Evolutionary conservation across 1,140 invertebrate genomes (phyloP).

Genomic region (Hyles vespertilio): DNA sequence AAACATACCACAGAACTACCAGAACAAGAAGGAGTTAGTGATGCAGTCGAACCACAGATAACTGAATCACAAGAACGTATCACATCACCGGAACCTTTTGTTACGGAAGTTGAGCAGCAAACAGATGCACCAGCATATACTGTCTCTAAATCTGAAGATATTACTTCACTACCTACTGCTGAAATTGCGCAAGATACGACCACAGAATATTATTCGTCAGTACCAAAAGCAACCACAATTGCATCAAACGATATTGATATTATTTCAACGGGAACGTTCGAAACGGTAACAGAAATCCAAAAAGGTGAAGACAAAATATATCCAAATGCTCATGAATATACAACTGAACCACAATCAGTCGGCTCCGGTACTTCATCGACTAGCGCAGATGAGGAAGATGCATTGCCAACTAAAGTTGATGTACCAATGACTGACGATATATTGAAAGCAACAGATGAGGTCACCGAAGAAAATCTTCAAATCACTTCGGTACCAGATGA

Average conservation of each 20-base stretch:
- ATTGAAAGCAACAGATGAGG: slow-evolving; percentile 18
- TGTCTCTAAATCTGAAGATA: neutral
- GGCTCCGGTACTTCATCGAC: neutral
- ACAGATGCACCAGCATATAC: neutral
- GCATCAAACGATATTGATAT: no score
- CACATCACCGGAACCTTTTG: neutral
- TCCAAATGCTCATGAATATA: no score
- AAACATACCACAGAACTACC: neutral
- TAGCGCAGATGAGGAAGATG: neutral
- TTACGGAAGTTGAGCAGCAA: neutral
- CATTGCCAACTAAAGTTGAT: slow-evolving; percentile 14
- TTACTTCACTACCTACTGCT: neutral
- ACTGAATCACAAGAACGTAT: neutral
- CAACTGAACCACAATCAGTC: no score
- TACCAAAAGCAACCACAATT: no score
- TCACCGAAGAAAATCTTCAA: neutral
- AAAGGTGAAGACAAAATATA: no score
- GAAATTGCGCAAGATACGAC: neutral
- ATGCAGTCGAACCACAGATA: neutral
- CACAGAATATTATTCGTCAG: neutral
- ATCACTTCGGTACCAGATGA: slow-evolving; percentile 12
- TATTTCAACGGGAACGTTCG: no score
- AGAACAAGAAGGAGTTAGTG: neutral
- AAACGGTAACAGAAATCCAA: no score
- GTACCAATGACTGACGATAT: slow-evolving; percentile 7